Base-by-base conservation (phyloP, 2,888 invertebrate species). In the Drosophila emarginata region DNA sequence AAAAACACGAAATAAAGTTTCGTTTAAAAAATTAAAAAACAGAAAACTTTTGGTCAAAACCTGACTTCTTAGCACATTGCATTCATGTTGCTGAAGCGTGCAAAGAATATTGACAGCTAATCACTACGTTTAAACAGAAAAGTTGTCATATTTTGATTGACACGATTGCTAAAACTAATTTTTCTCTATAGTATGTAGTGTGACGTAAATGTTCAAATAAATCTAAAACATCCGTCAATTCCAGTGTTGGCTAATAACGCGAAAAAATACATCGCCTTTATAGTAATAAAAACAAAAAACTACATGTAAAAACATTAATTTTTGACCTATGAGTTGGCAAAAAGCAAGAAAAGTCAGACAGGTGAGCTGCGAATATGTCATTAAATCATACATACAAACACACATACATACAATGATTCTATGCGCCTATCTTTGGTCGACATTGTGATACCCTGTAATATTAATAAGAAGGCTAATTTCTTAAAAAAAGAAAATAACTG, bases 371-470 rank as follows among this genome's bases (percentile, higher is more conserved):
- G 6, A 39, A 39, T 18, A 18, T 54, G 54, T 54, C 54, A 54
- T 54, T 14, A 28, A 54, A 54, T 54, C 26, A 15, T 23, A 21
- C 50, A 66, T 14, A 37, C 18, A 59, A 23, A 51, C 18, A 28
- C 53, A 32, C 18, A 21, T 11, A 50, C n/a, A 36, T 4, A n/a
- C 37, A 37, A 37, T n/a, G n/a, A n/a, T 12, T 37, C 5, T 18
- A 45, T 45, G 9, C 23, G 3, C 45, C 21, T 11, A 45, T 11
- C 18, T 45, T 45, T 45, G 11, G 18, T 11, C 11, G 21, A 21
- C 12, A 4, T 45, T 21, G 11, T 21, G 18, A 21, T 45, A 45
- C 45, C 11, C 18, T 45, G 18, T 45, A 45, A 4, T 9, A 9
- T 11, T 18, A 2, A n/a, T n/a, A 12, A n/a, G 4, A 37, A n/a